Percentiles rank a stretch among this genome's conserved stretches.
phyloP scores from a whole-genome alignment of 2,797 vertebrate genomes.

The Perodicticus potto region DNA sequence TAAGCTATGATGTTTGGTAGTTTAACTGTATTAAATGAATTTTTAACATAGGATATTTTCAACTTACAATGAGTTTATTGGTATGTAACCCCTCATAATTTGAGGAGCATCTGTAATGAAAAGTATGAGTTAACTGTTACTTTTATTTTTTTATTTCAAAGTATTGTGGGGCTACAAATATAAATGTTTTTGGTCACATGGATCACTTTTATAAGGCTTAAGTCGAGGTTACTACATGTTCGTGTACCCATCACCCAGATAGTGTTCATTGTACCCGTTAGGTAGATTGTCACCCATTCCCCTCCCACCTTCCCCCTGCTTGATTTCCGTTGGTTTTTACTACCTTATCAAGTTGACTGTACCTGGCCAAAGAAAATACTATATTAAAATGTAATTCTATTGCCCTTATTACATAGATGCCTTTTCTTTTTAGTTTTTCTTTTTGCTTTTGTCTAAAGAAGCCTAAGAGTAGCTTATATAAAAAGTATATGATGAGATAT shows the following conservation, averaged over 20 bases:
- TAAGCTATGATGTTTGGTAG: neutral
- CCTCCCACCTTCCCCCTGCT: too few species aligned
- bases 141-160: neutral
- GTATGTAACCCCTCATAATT: neutral
- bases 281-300: too few species aligned
- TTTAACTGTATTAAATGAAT: neutral
- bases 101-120: neutral
- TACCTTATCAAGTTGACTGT: slow-evolving; percentile 12
- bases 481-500: neutral
- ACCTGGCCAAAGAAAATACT: slow-evolving; percentile 40
- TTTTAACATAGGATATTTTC: neutral
- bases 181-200: too few species aligned
- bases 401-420: slow-evolving; percentile 32
- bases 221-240: too few species aligned
- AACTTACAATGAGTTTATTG: neutral
- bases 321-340: neutral
- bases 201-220: too few species aligned
- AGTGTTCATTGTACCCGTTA: too few species aligned
- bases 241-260: too few species aligned
- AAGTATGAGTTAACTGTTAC: neutral
- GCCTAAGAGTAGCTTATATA: neutral
- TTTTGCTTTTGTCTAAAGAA: slow-evolving; percentile 41
- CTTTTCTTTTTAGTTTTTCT: slow-evolving; percentile 27
- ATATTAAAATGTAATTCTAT: slow-evolving; percentile 40
- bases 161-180: too few species aligned